Conservation (phyloP, 2,888 invertebrate species). For the Noctua pronuba region DNA sequence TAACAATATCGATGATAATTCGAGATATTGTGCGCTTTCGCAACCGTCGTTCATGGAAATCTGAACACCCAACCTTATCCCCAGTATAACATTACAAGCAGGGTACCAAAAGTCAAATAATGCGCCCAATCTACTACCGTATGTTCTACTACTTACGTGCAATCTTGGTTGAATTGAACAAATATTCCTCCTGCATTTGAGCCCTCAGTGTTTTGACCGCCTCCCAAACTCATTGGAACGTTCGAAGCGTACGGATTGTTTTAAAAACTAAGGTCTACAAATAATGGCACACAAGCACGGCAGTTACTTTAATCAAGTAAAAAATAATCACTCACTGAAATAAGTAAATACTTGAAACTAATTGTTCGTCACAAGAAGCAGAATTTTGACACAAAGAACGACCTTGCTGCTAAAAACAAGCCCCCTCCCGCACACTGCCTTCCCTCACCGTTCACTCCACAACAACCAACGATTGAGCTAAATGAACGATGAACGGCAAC, state of each 20-base stretch:
- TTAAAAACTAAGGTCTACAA: slow-evolving; percentile 80
- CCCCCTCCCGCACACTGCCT: slow-evolving; percentile 82
- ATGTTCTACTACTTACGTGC: slow-evolving; percentile 94
- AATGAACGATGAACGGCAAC: slow-evolving; percentile 8
- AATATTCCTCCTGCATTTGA: slow-evolving; percentile 96
- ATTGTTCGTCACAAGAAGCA: slow-evolving; percentile 84
- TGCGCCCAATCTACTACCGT: slow-evolving; percentile 21
- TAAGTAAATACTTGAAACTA: slow-evolving; percentile 83
- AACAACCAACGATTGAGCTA: slow-evolving; percentile 3
- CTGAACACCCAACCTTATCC: slow-evolving; percentile 48
- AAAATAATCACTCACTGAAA: slow-evolving; percentile 83
- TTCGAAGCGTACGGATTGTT: slow-evolving; percentile 81
- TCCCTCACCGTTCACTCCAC: slow-evolving; percentile 5
- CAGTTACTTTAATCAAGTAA: slow-evolving; percentile 79
- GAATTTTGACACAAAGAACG: slow-evolving; percentile 92
- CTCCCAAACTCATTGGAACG: slow-evolving; percentile 96
- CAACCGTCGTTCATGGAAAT: slow-evolving; percentile 64
- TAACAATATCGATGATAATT: slow-evolving; percentile 71
- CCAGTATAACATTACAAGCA: slow-evolving; percentile 22
- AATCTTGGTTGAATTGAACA: slow-evolving; percentile 99
- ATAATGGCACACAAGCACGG: slow-evolving; percentile 82
- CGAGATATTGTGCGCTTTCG: slow-evolving; percentile 75
- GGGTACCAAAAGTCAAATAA: neutral
- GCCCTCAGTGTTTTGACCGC: slow-evolving; percentile 93
- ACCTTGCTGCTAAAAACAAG: slow-evolving; percentile 91